phyloP scores from a whole-genome alignment of 53 echinoderm and acorn worm species.

The Glandiceps talaboti region DNA sequence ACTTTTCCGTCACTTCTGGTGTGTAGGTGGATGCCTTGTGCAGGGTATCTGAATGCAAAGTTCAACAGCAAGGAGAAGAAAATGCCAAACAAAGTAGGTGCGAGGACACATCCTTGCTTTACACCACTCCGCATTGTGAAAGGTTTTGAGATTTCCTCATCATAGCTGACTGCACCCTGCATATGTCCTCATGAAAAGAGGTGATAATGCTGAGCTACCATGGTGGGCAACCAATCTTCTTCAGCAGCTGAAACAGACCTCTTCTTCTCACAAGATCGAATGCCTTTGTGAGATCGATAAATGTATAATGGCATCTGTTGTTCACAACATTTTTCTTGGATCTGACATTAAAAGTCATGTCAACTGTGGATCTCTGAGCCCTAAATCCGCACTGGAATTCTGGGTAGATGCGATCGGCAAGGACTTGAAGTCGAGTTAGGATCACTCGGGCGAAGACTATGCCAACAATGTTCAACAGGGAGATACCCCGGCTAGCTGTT shows the following conservation, averaged over 20 bases:
- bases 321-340: constrained; percentile 32
- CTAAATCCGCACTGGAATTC: constrained; percentile 44
- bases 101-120: constrained; percentile 17
- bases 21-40: constrained; percentile 33
- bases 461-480: constrained; percentile 35
- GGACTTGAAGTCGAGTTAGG: constrained; percentile 15
- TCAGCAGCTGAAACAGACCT: constrained; percentile 21
- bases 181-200: constrained; percentile 16
- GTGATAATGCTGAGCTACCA: constrained; percentile 18
- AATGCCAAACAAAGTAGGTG: constrained; percentile 19
- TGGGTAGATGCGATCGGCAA: constrained; percentile 26
- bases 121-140: constrained; percentile 8
- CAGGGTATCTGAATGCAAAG: constrained; percentile 9
- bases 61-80: constrained; percentile 21
- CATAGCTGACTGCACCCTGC: not conserved
- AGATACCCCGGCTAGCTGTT: constrained; percentile 53
- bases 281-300: constrained; percentile 35
- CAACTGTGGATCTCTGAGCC: constrained; percentile 34
- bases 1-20: constrained; percentile 19
- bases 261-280: constrained; percentile 38
- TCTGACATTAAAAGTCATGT: constrained; percentile 39
- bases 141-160: not conserved
- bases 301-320: constrained; percentile 17
- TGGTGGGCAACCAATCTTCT: constrained; percentile 31
- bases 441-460: constrained; percentile 30